Percentiles rank a stretch among this genome's conserved stretches.
Conservation (phyloP, 2,888 invertebrate genomes). For the Auanema sp. region DNA sequence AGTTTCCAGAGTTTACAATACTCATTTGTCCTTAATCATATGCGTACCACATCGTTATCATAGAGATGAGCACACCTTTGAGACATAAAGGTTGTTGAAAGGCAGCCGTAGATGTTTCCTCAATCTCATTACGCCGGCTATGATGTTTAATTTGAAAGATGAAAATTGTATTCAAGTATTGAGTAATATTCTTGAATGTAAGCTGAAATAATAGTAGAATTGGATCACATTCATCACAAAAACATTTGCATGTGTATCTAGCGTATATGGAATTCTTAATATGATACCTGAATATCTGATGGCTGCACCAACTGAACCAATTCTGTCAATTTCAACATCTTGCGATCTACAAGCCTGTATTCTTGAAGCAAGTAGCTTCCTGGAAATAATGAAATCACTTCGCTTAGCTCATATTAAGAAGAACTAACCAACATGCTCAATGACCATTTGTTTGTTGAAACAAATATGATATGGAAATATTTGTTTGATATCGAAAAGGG, state of each 20-base stretch:
- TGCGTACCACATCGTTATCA: neutral
- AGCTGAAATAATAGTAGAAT: conserved; percentile 27
- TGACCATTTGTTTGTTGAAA: conserved; percentile 57
- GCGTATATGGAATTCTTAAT: conserved; percentile 1
- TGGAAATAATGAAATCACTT: conserved; percentile 6
- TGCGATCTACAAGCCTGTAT: conserved; percentile 50
- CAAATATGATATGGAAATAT: conserved; percentile 61
- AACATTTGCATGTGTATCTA: conserved; percentile 3
- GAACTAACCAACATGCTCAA: conserved; percentile 55
- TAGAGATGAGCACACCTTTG: conserved; percentile 24
- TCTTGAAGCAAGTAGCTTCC: conserved; percentile 51
- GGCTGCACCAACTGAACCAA: conserved; percentile 56
- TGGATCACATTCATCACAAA: neutral
- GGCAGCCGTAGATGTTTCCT: conserved; percentile 29
- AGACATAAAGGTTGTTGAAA: conserved; percentile 45
- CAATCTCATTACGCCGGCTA: conserved; percentile 42
- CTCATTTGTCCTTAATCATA: conserved; percentile 53
- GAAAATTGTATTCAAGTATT: conserved; percentile 57
- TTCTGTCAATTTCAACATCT: conserved; percentile 54
- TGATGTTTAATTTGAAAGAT: conserved; percentile 56
- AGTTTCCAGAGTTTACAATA: conserved; percentile 50
- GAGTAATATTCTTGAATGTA: conserved; percentile 55
- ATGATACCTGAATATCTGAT: conserved; percentile 49
- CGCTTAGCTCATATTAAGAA: neutral
- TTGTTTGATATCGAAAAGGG: conserved; percentile 39